Conservation (phyloP, 2,113 vertebrate species). For the Equus quagga region DNA sequence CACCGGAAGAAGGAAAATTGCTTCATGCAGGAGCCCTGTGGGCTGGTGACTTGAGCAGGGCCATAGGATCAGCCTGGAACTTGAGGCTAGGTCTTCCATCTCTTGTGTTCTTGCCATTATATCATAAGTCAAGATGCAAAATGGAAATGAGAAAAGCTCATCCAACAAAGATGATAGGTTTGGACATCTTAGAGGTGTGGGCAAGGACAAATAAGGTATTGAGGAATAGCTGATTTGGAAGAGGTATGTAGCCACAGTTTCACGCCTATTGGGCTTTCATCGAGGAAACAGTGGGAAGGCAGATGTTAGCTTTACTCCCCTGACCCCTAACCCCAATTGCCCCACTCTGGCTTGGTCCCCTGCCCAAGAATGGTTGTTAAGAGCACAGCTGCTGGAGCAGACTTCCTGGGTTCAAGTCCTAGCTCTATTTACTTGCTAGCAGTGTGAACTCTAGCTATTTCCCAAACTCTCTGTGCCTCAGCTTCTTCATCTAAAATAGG, state of each 20-base stretch:
- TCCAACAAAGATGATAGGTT: background rate
- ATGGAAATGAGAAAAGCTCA: background rate
- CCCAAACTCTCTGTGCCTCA: background rate
- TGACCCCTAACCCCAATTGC: too few species aligned
- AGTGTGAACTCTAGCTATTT: background rate
- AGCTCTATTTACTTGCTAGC: background rate
- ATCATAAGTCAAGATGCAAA: background rate
- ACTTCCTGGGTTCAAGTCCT: background rate
- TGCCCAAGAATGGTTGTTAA: background rate
- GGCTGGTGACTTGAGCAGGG: background rate
- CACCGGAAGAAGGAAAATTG: background rate
- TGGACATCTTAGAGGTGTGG: background rate
- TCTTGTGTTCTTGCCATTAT: background rate
- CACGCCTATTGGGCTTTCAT: background rate
- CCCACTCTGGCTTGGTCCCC: background rate
- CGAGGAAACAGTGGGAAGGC: background rate
- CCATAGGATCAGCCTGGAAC: background rate
- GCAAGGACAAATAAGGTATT: background rate
- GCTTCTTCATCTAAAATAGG: background rate
- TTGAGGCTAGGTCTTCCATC: background rate
- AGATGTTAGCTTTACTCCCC: background rate
- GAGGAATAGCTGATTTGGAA: background rate
- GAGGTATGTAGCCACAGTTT: background rate
- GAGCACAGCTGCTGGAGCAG: background rate
- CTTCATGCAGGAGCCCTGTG: background rate